Evolutionary conservation across 2,797 vertebrate genomes (phyloP).

Genomic region (Aulostomus chinensis): DNA sequence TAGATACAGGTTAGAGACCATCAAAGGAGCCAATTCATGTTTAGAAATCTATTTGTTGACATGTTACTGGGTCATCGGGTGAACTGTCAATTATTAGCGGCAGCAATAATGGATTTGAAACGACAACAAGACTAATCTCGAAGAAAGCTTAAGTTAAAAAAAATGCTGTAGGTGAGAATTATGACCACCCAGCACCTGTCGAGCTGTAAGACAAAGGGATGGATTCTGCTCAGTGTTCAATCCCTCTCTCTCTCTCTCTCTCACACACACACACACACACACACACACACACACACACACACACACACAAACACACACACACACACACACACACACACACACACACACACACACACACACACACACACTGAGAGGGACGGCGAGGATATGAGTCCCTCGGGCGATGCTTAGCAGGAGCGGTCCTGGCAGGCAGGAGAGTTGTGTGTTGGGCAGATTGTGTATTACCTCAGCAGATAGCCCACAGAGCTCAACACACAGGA

Average conservation of each 20-base stretch:
- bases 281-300: slow-evolving; percentile 14
- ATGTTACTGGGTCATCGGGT: too few species aligned
- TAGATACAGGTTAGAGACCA: too few species aligned
- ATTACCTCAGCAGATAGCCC: slow-evolving; percentile 94
- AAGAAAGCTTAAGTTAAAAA: slow-evolving; percentile 1
- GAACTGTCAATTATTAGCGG: not conserved
- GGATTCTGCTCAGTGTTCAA: slow-evolving; percentile 35
- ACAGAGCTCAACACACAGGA: slow-evolving; percentile 94
- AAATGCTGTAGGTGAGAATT: slow-evolving; percentile 39
- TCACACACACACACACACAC: slow-evolving; percentile 22
- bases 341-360: slow-evolving; percentile 35
- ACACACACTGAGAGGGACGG: slow-evolving; percentile 50
- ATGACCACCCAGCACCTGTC: slow-evolving; percentile 50
- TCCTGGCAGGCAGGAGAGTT: slow-evolving; percentile 88
- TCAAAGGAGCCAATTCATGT: too few species aligned
- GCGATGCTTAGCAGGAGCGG: slow-evolving; percentile 94
- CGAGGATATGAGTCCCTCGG: slow-evolving; percentile 87
- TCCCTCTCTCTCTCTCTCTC: slow-evolving; percentile 17
- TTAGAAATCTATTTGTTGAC: too few species aligned
- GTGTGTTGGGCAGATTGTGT: slow-evolving; percentile 95
- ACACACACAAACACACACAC: slow-evolving; percentile 6
- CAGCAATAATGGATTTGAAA: not conserved
- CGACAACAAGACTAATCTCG: slow-evolving; percentile 3
- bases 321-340: slow-evolving; percentile 17
- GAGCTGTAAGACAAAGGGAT: slow-evolving; percentile 56